Base-by-base conservation (phyloP, 1,140 invertebrate species). In the Brevipalpus yothersi region DNA sequence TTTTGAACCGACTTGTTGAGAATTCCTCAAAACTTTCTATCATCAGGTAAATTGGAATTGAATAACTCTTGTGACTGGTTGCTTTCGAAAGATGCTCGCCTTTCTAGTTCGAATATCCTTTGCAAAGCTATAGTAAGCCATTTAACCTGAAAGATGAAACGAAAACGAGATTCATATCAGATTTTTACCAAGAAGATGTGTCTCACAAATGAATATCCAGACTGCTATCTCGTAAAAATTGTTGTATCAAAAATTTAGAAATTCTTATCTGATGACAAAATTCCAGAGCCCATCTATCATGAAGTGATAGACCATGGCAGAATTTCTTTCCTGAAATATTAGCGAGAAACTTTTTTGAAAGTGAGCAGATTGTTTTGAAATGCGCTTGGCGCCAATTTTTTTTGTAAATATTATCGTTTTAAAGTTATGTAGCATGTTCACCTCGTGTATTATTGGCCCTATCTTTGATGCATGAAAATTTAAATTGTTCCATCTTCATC, bases 21-120 rank as follows among this genome's bases (percentile, higher is more conserved):
- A n/a, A 63, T 63, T 12, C 60, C 57, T 13, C 62, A 40, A 4
- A 63, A 49, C 17, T 60, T 41, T 21, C 56, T 60, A 55, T 63
- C 62, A 17, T 58, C 58, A 10, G 62, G 62, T 60, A 63, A 19
- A 60, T 63, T n/a, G 62, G 62, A 62, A 41, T 66, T 65, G 54
- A 58, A 53, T 42, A 62, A 43, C 58, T 49, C n/a, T 47, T 60
- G 49, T 49, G 41, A n/a, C 43, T 45, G 40, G 43, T 53, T 17
- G 47, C 45, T 39, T 47, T 12, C 19, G 45, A 56, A 5, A 57
- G 13, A 54, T 61, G 57, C 31, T 60, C 56, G 5, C 54, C 23
- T 56, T 63, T 59, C 49, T 17, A 7, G 49, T 19, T n/a, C 12
- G 17, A 51, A 51, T n/a, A 51, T 9, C 17, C 49, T 7, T 51